Percentiles rank a stretch among this genome's conserved stretches.
These are phyloP conservation scores for Zelleria hepariella DNA, from an alignment of 2,888 invertebrate genomes.

Conservation along the genomic window DNA sequence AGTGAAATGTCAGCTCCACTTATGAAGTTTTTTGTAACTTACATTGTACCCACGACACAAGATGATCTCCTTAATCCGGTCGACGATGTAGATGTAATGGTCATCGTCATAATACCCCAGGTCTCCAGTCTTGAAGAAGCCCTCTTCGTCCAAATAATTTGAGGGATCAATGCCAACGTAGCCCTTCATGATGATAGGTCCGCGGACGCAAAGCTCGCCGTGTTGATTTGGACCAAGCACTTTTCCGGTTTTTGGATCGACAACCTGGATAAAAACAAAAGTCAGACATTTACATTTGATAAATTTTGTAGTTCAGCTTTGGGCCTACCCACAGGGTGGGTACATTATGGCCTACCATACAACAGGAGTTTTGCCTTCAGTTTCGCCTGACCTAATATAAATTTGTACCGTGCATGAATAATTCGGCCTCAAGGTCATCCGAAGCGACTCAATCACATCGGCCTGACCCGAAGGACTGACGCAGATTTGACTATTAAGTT, in stretches of 20 bases:
- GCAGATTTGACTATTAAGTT: no score
- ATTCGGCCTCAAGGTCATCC: no score
- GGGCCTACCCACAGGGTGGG: no score
- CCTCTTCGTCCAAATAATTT: conserved; percentile 39
- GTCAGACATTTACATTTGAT: no score
- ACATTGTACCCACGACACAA: conserved; percentile 38
- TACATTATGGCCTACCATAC: no score
- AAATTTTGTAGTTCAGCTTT: no score
- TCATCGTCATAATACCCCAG: conserved; percentile 48
- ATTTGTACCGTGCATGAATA: no score
- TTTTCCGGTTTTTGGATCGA: conserved; percentile 38
- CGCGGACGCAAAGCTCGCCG: conserved; percentile 44
- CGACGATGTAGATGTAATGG: conserved; percentile 39
- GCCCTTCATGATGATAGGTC: conserved; percentile 42
- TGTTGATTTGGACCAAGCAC: conserved; percentile 33
- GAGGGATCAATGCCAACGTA: conserved; percentile 33
- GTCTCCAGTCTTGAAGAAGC: conserved; percentile 45
- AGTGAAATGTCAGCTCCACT: no score
- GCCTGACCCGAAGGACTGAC: no score
- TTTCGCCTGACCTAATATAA: no score
- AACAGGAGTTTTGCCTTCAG: no score
- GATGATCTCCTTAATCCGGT: conserved; percentile 42
- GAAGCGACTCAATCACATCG: no score
- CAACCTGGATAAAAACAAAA: conserved; percentile 33
- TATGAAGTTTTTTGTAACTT: conserved; percentile 8